Base-by-base conservation (phyloP, 2,113 vertebrate species). In the Enhydra lutris region DNA sequence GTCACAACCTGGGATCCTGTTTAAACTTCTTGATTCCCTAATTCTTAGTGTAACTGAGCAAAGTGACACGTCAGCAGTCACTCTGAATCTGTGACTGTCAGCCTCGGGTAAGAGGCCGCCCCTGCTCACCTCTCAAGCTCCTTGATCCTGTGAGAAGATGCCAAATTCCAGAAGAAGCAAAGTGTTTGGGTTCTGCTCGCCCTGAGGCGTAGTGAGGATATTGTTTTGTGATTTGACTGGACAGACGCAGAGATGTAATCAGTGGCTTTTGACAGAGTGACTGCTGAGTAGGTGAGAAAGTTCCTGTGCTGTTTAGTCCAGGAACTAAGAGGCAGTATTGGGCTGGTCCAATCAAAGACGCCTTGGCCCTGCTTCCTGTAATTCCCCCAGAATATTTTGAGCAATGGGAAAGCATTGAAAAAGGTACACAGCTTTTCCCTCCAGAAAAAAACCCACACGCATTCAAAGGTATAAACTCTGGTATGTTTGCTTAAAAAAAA, bases 281-380 rank as follows among this genome's bases (percentile, higher is more conserved):
- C 24, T 88, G 92, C 84, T 94, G 86, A 97, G 69, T 78, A 55
- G 96, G 88, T 67, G 96, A 97, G 96, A 94, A 94, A 45, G 87
- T 52, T 39, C 47, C 76, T 47, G 14, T 12, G 65, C 87, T 9
- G 0, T 63, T 82, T 50, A 73, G 12, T 55, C 47, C 52, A 57
- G 20, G 42, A 92, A 24, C 36, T 59, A 52, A 89, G 69, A 95
- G 26, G 21, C 57, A 18, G 24, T 4, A 6, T 55, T 81, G 69
- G 11, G 23, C 39, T 23, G 10, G n/a, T 52, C 29, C 3, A 0
- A 21, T 90, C 86, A n/a, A 69, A 47, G 24, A 45, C 14, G 12
- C 6, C 52, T n/a, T 47, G 21, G 29, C 80, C 26, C 36, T 71
- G 5, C 26, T 83, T 39, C 83, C 89, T 91, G 20, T 13, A 80